Evolutionary conservation across 2,113 vertebrate species (phyloP).

Genomic region (Actenoides lindsayi): DNA sequence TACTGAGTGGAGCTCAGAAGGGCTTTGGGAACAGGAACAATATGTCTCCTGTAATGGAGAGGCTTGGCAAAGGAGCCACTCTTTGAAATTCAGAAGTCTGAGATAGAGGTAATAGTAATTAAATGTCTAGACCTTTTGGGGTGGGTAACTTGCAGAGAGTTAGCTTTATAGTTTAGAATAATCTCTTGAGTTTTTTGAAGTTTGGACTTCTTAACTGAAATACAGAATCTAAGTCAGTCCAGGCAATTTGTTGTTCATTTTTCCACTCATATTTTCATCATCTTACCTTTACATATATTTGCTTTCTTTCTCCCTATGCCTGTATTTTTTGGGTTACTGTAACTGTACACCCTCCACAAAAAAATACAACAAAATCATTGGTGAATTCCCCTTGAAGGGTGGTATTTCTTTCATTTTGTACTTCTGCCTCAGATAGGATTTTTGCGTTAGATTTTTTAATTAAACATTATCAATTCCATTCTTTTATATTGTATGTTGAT

Average conservation of each 20-base stretch:
- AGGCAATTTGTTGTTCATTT: not conserved
- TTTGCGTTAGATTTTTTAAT: not conserved
- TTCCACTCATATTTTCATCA: not conserved
- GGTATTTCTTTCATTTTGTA: not conserved
- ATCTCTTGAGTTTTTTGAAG: not conserved
- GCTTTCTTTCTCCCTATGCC: not conserved
- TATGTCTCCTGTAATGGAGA: not conserved
- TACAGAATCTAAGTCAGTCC: not conserved
- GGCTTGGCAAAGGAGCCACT: not conserved
- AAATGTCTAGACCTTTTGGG: not conserved
- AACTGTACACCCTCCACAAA: not conserved
- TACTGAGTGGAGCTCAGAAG: not conserved
- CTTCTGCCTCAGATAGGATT: not conserved
- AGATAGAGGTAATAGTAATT: not conserved
- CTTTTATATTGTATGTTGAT: not conserved
- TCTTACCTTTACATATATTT: not conserved
- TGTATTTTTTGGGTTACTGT: not conserved
- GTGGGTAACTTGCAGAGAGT: not conserved
- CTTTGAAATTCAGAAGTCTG: not conserved
- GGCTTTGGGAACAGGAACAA: not conserved
- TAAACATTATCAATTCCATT: not conserved
- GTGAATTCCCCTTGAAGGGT: not conserved
- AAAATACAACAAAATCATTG: not conserved
- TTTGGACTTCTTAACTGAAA: not conserved
- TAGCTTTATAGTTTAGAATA: not conserved